Evolutionary conservation across 2,113 vertebrate genomes (phyloP).

Genomic region (Galbula dea): DNA sequence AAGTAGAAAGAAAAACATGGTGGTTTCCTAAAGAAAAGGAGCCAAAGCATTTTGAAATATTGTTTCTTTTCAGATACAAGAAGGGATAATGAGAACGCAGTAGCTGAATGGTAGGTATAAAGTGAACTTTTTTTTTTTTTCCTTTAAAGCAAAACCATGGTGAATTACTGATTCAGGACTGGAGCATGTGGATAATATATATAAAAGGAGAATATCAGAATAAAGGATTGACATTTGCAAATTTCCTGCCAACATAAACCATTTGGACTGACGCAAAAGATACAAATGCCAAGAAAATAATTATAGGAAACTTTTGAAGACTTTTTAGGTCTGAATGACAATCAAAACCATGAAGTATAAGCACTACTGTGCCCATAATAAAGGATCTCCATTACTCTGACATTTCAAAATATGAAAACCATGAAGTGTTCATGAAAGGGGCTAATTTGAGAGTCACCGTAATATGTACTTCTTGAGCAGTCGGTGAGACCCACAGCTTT

Average conservation of each 20-base stretch:
- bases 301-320: slow-evolving; percentile 13
- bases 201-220: background rate
- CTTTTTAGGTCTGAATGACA: slow-evolving; percentile 8
- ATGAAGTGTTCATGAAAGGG: background rate
- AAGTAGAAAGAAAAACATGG: background rate
- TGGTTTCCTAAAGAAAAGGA: slow-evolving; percentile 34
- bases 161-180: background rate
- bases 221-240: slow-evolving; percentile 39
- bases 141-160: background rate
- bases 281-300: slow-evolving; percentile 45
- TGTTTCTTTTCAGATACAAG: slow-evolving; percentile 16
- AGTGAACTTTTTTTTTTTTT: background rate
- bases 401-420: slow-evolving; percentile 19
- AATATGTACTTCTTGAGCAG: background rate
- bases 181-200: background rate
- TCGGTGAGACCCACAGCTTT: background rate
- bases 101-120: background rate
- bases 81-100: background rate
- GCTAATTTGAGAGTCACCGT: background rate
- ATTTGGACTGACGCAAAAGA: slow-evolving; percentile 22
- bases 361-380: background rate
- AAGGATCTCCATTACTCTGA: background rate
- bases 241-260: slow-evolving; percentile 31
- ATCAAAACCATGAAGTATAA: background rate
- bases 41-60: slow-evolving; percentile 14